Percentiles rank a stretch among this genome's conserved stretches.
phyloP scores from a whole-genome alignment of 1,140 invertebrate species.

The Triops cancriformis region DNA sequence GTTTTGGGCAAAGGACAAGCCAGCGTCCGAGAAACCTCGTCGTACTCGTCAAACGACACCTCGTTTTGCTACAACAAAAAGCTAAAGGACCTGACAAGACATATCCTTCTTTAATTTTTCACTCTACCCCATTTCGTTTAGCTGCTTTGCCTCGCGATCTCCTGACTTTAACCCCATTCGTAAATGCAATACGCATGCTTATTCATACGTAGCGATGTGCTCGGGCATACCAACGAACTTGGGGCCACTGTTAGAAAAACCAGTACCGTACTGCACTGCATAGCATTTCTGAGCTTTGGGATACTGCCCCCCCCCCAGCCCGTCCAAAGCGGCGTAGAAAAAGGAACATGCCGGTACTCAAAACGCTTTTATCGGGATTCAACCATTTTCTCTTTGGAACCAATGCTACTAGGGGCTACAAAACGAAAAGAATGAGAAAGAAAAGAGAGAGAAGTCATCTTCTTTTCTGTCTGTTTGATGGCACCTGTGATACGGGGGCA shows the following conservation, averaged over 20 bases:
- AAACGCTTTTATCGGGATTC: neutral
- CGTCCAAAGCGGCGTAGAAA: neutral
- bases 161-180: too few species aligned
- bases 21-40: too few species aligned
- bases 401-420: neutral
- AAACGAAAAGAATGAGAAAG: neutral
- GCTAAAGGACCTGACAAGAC: neutral
- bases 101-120: neutral
- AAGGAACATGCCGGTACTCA: neutral
- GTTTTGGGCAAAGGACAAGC: too few species aligned
- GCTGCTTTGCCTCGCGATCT: too few species aligned
- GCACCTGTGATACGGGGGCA: neutral
- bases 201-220: neutral
- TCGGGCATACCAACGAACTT: neutral
- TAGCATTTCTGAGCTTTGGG: neutral
- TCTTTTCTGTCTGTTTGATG: neutral
- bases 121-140: too few species aligned
- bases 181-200: neutral
- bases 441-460: constrained; percentile 7
- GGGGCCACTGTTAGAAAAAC: neutral
- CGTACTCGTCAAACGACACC: constrained; percentile 4
- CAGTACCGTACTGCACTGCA: neutral
- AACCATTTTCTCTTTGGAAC: neutral
- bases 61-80: neutral
- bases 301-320: neutral